phyloP scores from a whole-genome alignment of 2,888 invertebrate species.

The Microctonus brassicae region DNA sequence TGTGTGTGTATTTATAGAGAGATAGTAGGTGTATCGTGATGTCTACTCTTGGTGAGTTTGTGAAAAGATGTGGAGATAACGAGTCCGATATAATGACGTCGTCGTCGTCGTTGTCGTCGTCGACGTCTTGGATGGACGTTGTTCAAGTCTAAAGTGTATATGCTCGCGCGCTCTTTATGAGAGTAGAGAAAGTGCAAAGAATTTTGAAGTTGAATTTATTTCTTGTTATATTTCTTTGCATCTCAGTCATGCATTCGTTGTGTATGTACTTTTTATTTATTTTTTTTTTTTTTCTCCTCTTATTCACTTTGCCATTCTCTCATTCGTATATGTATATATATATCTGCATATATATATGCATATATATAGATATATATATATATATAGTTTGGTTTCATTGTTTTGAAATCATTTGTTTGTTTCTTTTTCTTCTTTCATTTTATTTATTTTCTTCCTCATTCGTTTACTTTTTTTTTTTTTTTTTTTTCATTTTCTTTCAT shows the following conservation, averaged over 20 bases:
- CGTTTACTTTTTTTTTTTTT: background rate
- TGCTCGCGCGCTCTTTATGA: too few relatives aligned
- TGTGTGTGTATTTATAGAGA: background rate
- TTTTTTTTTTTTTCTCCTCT: background rate
- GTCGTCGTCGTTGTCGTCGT: background rate
- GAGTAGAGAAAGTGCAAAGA: background rate
- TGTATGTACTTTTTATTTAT: background rate
- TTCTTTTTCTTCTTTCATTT: background rate
- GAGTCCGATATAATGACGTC: slow-evolving; percentile 7
- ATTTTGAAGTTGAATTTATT: slow-evolving; percentile 6
- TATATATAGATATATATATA: too few relatives aligned
- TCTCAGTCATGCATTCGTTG: background rate
- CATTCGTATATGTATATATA: too few relatives aligned
- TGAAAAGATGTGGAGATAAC: slow-evolving; percentile 6
- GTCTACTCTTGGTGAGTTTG: background rate
- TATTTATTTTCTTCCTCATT: too few relatives aligned
- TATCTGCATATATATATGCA: too few relatives aligned
- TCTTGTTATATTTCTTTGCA: background rate
- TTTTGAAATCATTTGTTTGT: background rate
- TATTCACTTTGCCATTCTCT: background rate
- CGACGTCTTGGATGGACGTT: background rate
- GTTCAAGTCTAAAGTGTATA: background rate
- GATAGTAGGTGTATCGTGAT: background rate
- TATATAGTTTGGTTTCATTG: background rate
- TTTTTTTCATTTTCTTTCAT: background rate